Percentiles rank a stretch among this genome's conserved stretches.
phyloP scores from a whole-genome alignment of 2,113 vertebrate species.

The Cebus imitator region DNA sequence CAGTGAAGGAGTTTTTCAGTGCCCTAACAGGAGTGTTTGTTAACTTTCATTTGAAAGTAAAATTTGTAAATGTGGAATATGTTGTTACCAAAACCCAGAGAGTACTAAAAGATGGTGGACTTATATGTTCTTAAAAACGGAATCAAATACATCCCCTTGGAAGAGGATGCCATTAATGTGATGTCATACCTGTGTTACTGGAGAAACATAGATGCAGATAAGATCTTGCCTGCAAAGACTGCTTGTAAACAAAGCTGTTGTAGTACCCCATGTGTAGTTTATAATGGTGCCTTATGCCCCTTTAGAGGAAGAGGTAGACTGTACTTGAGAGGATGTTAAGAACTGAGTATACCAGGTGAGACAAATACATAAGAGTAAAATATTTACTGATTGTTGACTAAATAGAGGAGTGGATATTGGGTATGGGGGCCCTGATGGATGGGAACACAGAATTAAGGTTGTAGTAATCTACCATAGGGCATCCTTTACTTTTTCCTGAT shows the following conservation, averaged over 20 bases:
- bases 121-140: neutral
- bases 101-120: neutral
- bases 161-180: too few species aligned
- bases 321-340: neutral
- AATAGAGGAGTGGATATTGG: too few species aligned
- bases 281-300: neutral
- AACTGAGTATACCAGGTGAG: neutral
- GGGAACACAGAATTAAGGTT: neutral
- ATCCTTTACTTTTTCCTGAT: neutral
- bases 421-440: neutral
- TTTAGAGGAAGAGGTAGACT: neutral
- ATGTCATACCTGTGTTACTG: neutral
- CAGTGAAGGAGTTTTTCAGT: neutral
- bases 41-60: neutral
- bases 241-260: neutral
- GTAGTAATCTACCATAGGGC: neutral
- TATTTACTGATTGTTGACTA: neutral
- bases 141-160: neutral
- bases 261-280: neutral
- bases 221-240: neutral
- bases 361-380: neutral
- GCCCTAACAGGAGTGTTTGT: neutral
- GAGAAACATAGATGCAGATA: neutral
- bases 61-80: neutral
- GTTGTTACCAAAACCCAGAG: neutral